Base-by-base conservation (phyloP, 1,140 invertebrate species). In the Hylyphantes graminicola region DNA sequence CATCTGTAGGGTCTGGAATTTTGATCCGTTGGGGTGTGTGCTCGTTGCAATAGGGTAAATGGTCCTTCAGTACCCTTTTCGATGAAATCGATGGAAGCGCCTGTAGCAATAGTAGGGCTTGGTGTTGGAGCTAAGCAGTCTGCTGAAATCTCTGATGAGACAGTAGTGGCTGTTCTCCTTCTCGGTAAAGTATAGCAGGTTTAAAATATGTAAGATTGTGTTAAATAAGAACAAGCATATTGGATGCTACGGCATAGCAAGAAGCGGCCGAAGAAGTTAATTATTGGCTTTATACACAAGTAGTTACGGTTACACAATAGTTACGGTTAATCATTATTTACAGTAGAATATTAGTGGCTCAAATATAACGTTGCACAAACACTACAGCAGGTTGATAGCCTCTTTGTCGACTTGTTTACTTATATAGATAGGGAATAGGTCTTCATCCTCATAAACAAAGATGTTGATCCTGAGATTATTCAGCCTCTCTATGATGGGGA, bases 361-460 rank as follows among this genome's bases (percentile, higher is more conserved):
- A n/a, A n/a, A n/a, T n/a, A n/a, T n/a, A n/a, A n/a, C n/a, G n/a
- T n/a, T n/a, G n/a, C n/a, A n/a, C n/a, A n/a, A n/a, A n/a, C n/a
- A n/a, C n/a, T n/a, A n/a, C n/a, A 72, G 68, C 7, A 72, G 68
- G 51, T 72, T 72, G 68, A 72, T 72, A 53, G 12, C 12, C 11
- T 35, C 50, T 53, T 72, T 12, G 9, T 72, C 15, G 11, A 12
- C 50, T 35, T 12, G 11, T 11, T 72, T 17, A 10, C 21, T 11
- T 13, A 72, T 72, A 53, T 72, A 72, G 7, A 72, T 12, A 8
- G 68, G 68, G 68, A 72, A 72, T 12, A 72, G 11, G 12, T 72
- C 48, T 35, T 35, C 10, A 13, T 72, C 68, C 21, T 65, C 17
- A 53, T 50, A 72, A 12, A 19, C 68, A 50, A 11, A 72, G 9